phyloP scores from a whole-genome alignment of 2,888 invertebrate species.

The Dasysyrphus tricinctus region DNA sequence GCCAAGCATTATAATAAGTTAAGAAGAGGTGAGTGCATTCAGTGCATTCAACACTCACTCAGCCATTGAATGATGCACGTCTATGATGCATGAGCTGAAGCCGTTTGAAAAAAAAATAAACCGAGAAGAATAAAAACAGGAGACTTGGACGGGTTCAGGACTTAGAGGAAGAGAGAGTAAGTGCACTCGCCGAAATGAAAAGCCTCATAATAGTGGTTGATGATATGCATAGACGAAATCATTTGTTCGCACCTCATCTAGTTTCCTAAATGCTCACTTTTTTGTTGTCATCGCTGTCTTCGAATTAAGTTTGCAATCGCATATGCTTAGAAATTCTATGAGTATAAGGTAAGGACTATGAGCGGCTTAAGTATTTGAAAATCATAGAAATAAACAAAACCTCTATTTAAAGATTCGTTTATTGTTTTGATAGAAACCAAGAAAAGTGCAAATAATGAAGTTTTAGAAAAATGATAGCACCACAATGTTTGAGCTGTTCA shows the following conservation, averaged over 20 bases:
- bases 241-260: constrained; percentile 63
- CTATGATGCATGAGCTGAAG: constrained; percentile 54
- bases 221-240: constrained; percentile 48
- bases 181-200: constrained; percentile 53
- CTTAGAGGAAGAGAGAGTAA: constrained; percentile 4
- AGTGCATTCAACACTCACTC: constrained; percentile 71
- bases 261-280: constrained; percentile 43
- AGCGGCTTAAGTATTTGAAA: constrained; percentile 42
- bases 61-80: constrained; percentile 71
- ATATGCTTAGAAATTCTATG: constrained; percentile 35
- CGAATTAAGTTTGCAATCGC: constrained; percentile 52
- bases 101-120: not conserved
- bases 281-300: constrained; percentile 10
- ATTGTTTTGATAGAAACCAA: constrained; percentile 35
- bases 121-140: constrained; percentile 32
- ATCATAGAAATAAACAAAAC: constrained; percentile 35
- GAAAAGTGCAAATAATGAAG: constrained; percentile 41
- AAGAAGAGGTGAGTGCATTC: constrained; percentile 75
- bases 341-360: not conserved
- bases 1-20: constrained; percentile 75
- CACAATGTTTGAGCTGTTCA: not conserved
- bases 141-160: not conserved
- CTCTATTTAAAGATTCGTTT: not conserved
- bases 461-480: constrained; percentile 22
- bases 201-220: constrained; percentile 30